A percentile compares a stretch with the other conserved stretches of the same genome.
These are phyloP conservation scores for Sinohyriopsis cumingii DNA, from an alignment of 2,888 invertebrate genomes.

Conservation along the genomic window DNA sequence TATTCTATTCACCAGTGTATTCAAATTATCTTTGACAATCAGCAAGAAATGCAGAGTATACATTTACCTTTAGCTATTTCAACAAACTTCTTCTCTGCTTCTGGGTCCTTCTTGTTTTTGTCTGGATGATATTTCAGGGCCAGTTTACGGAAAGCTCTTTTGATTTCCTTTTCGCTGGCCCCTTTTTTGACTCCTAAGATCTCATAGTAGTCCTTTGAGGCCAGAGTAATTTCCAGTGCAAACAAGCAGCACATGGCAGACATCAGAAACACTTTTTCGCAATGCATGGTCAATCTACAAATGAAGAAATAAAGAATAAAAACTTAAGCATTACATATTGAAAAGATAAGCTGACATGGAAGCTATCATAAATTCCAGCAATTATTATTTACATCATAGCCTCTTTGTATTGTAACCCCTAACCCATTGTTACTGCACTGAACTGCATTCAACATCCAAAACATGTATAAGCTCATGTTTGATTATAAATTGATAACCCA, in stretches of 20 bases:
- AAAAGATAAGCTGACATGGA: slow-evolving; percentile 3
- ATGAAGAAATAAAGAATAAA: not conserved
- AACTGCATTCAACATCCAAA: too few species aligned
- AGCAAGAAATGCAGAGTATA: too few species aligned
- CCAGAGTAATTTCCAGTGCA: slow-evolving; percentile 36
- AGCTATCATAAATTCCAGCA: not conserved
- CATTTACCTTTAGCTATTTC: slow-evolving; percentile 74
- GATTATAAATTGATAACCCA: too few species aligned
- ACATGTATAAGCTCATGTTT: too few species aligned
- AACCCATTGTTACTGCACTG: too few species aligned
- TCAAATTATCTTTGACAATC: too few species aligned
- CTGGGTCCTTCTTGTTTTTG: slow-evolving; percentile 72
- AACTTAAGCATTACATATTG: not conserved
- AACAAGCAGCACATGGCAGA: slow-evolving; percentile 46
- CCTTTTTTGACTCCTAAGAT: slow-evolving; percentile 72
- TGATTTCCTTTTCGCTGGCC: slow-evolving; percentile 74
- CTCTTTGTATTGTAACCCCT: too few species aligned
- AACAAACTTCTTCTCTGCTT: slow-evolving; percentile 74
- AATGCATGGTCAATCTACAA: slow-evolving; percentile 40
- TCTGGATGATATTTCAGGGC: slow-evolving; percentile 76
- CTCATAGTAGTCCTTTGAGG: slow-evolving; percentile 73
- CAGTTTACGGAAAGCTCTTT: slow-evolving; percentile 74
- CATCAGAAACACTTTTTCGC: slow-evolving; percentile 43
- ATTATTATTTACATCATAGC: not conserved
- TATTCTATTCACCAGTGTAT: too few species aligned